These are phyloP conservation scores for Drosophila fuyamai DNA, from an alignment of 1,140 invertebrate species.

Conservation along the genomic window DNA sequence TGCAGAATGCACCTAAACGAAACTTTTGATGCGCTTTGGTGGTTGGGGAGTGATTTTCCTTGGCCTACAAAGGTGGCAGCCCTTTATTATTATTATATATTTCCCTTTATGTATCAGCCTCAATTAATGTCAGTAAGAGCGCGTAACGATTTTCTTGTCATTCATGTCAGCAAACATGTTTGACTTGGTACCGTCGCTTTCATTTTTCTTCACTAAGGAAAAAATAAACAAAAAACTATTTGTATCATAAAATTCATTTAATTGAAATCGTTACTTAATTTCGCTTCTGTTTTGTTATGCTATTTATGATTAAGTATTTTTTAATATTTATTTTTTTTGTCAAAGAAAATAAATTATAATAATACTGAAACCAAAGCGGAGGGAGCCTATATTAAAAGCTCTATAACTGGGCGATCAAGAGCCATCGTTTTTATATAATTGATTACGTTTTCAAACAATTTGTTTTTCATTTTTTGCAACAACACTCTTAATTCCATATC, in stretches of 20 bases:
- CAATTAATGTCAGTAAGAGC: conserved; percentile 77
- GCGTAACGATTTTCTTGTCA: conserved; percentile 77
- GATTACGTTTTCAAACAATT: background rate
- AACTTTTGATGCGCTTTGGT: conserved; percentile 18
- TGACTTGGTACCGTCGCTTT: background rate
- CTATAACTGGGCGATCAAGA: too few species aligned
- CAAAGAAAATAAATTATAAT: too few species aligned
- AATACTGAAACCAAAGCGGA: too few species aligned
- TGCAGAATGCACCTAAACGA: conserved; percentile 22
- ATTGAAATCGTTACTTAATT: too few species aligned
- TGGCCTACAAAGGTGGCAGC: conserved; percentile 25
- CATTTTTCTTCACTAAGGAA: conserved; percentile 4
- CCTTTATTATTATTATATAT: conserved; percentile 75
- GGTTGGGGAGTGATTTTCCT: background rate
- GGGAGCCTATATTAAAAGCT: too few species aligned
- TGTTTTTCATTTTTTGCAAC: background rate
- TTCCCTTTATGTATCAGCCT: conserved; percentile 76
- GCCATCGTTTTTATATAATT: too few species aligned
- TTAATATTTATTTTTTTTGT: too few species aligned
- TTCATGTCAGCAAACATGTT: conserved; percentile 74
- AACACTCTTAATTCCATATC: background rate
- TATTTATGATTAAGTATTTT: too few species aligned
- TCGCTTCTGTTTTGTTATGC: too few species aligned
- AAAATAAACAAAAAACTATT: background rate
- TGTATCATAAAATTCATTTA: too few species aligned